These are phyloP conservation scores for Arenaria interpres DNA, from an alignment of 2,113 vertebrate genomes.

Conservation along the genomic window DNA sequence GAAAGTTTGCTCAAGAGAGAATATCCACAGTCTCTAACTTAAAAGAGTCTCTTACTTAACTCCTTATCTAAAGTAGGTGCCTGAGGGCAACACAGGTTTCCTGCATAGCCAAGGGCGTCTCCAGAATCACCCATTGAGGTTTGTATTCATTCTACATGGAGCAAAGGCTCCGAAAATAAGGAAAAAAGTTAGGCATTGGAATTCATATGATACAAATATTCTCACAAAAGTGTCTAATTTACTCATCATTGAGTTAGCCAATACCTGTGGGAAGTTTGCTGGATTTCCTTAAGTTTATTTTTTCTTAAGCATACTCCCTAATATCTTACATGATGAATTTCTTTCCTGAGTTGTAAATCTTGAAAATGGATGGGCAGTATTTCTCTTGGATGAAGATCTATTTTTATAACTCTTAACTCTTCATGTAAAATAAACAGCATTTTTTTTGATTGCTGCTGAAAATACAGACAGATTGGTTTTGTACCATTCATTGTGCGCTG, in stretches of 20 bases:
- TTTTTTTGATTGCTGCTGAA: background rate
- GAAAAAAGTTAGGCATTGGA: background rate
- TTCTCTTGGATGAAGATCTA: background rate
- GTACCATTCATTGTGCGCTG: background rate
- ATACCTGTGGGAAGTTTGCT: background rate
- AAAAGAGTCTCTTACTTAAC: background rate
- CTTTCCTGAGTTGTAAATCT: constrained; percentile 17
- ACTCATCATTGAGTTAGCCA: background rate
- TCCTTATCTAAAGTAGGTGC: background rate
- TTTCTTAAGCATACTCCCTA: background rate
- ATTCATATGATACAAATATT: background rate
- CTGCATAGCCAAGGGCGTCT: background rate
- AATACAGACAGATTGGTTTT: background rate
- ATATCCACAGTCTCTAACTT: background rate
- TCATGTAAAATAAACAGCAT: background rate
- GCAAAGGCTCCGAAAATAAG: constrained; percentile 12
- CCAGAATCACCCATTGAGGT: background rate
- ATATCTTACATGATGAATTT: constrained; percentile 1
- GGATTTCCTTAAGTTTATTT: background rate
- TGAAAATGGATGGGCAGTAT: background rate
- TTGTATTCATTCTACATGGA: background rate
- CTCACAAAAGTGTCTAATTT: background rate
- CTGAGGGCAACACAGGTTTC: constrained; percentile 5
- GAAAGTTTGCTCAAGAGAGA: background rate
- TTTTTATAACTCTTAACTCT: constrained; percentile 6